These are phyloP conservation scores for Drosophila malerkotliana DNA, from an alignment of 1,140 invertebrate genomes.

Conservation along the genomic window DNA sequence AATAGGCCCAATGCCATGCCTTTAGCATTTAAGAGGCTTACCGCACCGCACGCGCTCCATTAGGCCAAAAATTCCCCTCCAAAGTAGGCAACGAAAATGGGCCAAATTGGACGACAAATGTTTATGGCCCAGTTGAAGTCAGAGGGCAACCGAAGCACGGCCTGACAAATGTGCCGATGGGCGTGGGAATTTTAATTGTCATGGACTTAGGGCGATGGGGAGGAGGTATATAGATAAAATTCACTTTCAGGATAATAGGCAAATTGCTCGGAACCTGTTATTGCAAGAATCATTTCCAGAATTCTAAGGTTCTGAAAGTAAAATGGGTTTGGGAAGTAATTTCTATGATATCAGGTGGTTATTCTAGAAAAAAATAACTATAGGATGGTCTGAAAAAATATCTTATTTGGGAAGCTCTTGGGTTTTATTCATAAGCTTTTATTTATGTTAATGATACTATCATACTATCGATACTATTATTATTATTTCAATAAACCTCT, in stretches of 20 bases:
- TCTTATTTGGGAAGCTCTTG: too few relatives aligned
- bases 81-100: slow-evolving; percentile 58
- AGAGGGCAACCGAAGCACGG: slow-evolving; percentile 32
- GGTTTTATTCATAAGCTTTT: too few relatives aligned
- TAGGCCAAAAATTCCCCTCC: slow-evolving; percentile 4
- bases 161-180: slow-evolving; percentile 38
- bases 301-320: not conserved
- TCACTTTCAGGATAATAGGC: not conserved
- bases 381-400: too few relatives aligned
- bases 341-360: too few relatives aligned
- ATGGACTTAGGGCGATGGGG: not conserved
- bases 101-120: slow-evolving; percentile 42
- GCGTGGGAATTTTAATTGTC: slow-evolving; percentile 43
- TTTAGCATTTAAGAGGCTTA: slow-evolving; percentile 47
- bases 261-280: not conserved
- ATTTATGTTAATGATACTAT: too few relatives aligned
- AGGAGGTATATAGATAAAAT: slow-evolving; percentile 6
- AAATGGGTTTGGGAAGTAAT: too few relatives aligned
- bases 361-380: too few relatives aligned
- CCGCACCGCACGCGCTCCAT: slow-evolving; percentile 41
- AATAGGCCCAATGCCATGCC: slow-evolving; percentile 25
- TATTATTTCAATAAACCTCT: not conserved
- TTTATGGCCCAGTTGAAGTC: slow-evolving; percentile 35
- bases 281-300: not conserved
- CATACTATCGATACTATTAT: too few relatives aligned